phyloP scores from a whole-genome alignment of 2,113 vertebrate genomes.

The Hydrochoerus hydrochaeris region DNA sequence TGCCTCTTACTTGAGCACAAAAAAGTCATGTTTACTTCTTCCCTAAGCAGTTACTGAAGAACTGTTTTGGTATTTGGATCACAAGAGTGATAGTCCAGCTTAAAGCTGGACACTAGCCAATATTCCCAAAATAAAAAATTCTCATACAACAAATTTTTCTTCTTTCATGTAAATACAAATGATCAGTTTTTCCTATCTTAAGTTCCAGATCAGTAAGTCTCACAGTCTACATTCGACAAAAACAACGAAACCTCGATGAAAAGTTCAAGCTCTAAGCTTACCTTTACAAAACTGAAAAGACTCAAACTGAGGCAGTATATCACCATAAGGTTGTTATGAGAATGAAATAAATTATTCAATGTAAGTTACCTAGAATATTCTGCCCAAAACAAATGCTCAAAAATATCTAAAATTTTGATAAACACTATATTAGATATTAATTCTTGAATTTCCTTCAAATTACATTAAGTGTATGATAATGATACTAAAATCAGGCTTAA shows the following conservation, averaged over 20 bases:
- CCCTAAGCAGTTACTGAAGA: constrained; percentile 21
- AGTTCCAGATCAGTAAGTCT: not conserved
- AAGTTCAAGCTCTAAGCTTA: not conserved
- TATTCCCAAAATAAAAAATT: constrained; percentile 22
- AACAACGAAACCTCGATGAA: not conserved
- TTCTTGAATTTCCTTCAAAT: constrained; percentile 46
- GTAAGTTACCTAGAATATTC: not conserved
- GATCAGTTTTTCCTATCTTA: not conserved
- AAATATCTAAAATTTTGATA: not conserved
- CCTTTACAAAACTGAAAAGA: constrained; percentile 14
- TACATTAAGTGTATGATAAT: not conserved
- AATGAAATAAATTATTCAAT: not conserved
- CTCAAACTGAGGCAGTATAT: not conserved
- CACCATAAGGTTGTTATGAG: not conserved
- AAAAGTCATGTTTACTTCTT: not conserved
- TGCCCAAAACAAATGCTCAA: not conserved
- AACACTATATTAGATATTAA: not conserved
- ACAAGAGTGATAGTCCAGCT: not conserved
- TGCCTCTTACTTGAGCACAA: not conserved
- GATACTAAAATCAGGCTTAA: not conserved
- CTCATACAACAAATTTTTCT: not conserved
- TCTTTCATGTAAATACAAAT: not conserved
- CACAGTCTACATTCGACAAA: not conserved
- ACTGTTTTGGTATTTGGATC: not conserved
- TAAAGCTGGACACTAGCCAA: not conserved